These are phyloP conservation scores for Drosophila jambulina DNA, from an alignment of 1,140 invertebrate genomes.

Conservation along the genomic window DNA sequence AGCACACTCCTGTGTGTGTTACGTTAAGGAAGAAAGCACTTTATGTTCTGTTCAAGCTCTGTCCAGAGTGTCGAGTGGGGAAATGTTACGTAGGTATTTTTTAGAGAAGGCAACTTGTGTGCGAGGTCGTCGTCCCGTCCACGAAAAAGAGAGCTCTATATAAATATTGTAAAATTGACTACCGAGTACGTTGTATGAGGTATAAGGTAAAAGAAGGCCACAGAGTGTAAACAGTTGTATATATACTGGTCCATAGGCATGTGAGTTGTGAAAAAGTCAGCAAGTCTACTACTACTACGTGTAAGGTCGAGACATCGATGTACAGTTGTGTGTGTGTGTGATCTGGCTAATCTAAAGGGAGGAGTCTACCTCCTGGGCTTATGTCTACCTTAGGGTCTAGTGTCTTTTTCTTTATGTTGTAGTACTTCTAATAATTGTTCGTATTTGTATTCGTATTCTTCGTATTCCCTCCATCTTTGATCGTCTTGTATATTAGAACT, in stretches of 20 bases:
- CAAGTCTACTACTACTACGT: conserved; percentile 53
- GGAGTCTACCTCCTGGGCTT: conserved; percentile 7
- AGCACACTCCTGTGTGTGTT: conserved; percentile 13
- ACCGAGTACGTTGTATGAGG: conserved; percentile 82
- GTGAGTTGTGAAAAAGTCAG: conserved; percentile 70
- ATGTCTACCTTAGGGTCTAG: conserved; percentile 22
- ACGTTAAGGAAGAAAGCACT: conserved; percentile 55
- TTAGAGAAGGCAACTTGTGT: conserved; percentile 77
- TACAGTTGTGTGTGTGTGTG: conserved; percentile 26
- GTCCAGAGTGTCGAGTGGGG: conserved; percentile 54
- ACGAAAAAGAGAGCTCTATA: conserved; percentile 28
- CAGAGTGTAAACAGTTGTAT: conserved; percentile 74
- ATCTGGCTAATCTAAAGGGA: conserved; percentile 30
- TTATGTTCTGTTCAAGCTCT: conserved; percentile 46
- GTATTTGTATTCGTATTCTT: conserved; percentile 4
- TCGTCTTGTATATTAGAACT: conserved; percentile 41
- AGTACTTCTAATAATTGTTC: conserved; percentile 23
- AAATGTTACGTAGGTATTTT: conserved; percentile 56
- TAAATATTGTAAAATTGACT: conserved; percentile 74
- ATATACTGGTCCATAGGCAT: conserved; percentile 71
- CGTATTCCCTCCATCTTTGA: conserved; percentile 20
- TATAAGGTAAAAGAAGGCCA: conserved; percentile 79
- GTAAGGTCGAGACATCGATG: conserved; percentile 51
- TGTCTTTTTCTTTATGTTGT: conserved; percentile 16
- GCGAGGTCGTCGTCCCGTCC: conserved; percentile 45